These are phyloP conservation scores for Macrostomum lignano DNA, from an alignment of 1,140 invertebrate genomes.

Conservation along the genomic window DNA sequence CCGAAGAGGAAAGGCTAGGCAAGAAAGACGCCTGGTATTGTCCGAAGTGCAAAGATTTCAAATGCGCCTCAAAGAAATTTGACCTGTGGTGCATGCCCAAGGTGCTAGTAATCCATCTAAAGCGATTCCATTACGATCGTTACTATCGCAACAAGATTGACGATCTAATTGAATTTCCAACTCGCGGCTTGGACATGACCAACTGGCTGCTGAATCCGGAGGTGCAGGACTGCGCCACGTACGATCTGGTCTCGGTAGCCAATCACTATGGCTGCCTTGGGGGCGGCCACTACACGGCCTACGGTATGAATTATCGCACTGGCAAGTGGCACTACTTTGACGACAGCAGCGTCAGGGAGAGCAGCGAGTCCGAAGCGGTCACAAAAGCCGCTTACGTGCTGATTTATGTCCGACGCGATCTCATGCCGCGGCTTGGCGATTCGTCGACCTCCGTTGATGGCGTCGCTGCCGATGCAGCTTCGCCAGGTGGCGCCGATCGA, in stretches of 20 bases:
- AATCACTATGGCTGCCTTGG: conserved; percentile 35
- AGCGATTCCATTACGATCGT: conserved; percentile 41
- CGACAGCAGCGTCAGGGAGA: too few species aligned
- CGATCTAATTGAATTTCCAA: conserved; percentile 8
- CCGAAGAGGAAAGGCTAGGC: conserved; percentile 29
- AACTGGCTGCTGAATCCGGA: conserved; percentile 9
- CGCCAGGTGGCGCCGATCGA: too few species aligned
- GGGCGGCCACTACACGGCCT: conserved; percentile 34
- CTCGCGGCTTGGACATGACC: background rate
- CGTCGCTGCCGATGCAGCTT: too few species aligned
- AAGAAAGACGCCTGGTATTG: conserved; percentile 41
- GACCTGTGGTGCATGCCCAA: conserved; percentile 59
- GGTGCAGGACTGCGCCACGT: conserved; percentile 13
- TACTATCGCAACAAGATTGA: conserved; percentile 50
- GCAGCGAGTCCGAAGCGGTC: too few species aligned
- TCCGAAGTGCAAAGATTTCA: conserved; percentile 49
- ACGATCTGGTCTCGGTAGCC: conserved; percentile 33
- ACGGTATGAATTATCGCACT: conserved; percentile 29
- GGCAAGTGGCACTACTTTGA: conserved; percentile 35
- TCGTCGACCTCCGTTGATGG: too few species aligned
- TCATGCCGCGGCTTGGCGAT: too few species aligned
- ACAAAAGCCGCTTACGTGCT: too few species aligned
- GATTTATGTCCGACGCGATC: too few species aligned
- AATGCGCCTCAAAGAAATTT: conserved; percentile 58
- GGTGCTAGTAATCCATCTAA: conserved; percentile 62